Conservation (phyloP, 2,888 invertebrate genomes). For the Hyposoter dolosus region DNA sequence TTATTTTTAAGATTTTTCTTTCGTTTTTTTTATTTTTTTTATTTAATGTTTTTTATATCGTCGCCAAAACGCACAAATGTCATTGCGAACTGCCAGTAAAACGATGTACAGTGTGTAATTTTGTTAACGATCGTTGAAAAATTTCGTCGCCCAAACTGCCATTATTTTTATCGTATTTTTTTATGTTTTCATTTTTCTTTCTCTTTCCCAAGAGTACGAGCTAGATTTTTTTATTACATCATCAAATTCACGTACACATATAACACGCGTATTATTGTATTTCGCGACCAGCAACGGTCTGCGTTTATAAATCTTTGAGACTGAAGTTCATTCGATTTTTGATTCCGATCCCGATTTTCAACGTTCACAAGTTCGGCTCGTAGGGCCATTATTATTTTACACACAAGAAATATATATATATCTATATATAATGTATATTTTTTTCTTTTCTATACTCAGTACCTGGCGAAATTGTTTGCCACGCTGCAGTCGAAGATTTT, state of each 20-base stretch:
- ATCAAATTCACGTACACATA: constrained; percentile 6
- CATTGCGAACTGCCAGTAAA: constrained; percentile 47
- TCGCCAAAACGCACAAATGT: constrained; percentile 28
- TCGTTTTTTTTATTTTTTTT: not conserved
- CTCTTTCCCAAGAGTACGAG: constrained; percentile 18
- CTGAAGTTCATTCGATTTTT: constrained; percentile 57
- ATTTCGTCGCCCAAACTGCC: constrained; percentile 40
- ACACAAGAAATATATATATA: constrained; percentile 31
- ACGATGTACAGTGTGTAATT: constrained; percentile 25
- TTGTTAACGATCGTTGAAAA: constrained; percentile 40
- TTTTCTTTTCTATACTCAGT: constrained; percentile 73
- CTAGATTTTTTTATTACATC: constrained; percentile 37
- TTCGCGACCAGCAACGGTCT: constrained; percentile 17
- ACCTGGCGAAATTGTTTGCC: constrained; percentile 75
- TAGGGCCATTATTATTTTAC: constrained; percentile 45
- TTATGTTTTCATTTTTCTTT: constrained; percentile 7
- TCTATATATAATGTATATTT: constrained; percentile 42
- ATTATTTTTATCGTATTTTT: not conserved
- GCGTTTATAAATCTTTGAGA: constrained; percentile 54
- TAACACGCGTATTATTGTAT: constrained; percentile 39
- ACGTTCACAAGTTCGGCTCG: constrained; percentile 37
- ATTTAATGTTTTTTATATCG: constrained; percentile 4
- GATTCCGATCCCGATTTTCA: constrained; percentile 63
- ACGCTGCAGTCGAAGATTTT: constrained; percentile 63
- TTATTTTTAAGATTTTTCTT: constrained; percentile 24